phyloP scores from a whole-genome alignment of 2,888 invertebrate genomes.

The Nemotelus pantherinus region DNA sequence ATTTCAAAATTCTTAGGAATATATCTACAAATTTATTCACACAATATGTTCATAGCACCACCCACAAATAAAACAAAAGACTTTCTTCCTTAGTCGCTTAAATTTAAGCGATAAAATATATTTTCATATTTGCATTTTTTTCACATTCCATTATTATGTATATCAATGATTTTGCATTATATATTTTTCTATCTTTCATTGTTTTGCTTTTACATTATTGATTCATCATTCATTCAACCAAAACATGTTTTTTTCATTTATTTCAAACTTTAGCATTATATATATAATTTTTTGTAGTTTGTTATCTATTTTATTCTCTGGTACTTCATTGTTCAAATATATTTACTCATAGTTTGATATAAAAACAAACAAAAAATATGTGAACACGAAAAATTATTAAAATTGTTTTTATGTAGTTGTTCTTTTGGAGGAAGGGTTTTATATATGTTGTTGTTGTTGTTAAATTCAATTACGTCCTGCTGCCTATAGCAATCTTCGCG shows the following conservation, averaged over 20 bases:
- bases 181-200: not conserved
- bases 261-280: not conserved
- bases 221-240: conserved; percentile 24
- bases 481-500: no score
- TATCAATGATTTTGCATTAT: conserved; percentile 37
- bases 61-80: conserved; percentile 13
- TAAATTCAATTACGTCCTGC: no score
- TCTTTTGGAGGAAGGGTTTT: not conserved
- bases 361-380: conserved; percentile 10
- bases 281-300: not conserved
- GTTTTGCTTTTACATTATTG: conserved; percentile 11
- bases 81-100: conserved; percentile 33
- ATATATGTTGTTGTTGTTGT: no score
- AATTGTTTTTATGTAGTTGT: not conserved
- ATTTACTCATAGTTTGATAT: not conserved
- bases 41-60: no score
- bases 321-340: conserved; percentile 12
- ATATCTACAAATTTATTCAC: no score
- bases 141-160: conserved; percentile 37
- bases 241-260: not conserved
- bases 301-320: not conserved
- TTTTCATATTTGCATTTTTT: conserved; percentile 39
- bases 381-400: not conserved
- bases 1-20: no score
- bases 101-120: conserved; percentile 42